Base-by-base conservation (phyloP, 1,140 invertebrate genomes). In the Paralvinella palmiformis region DNA sequence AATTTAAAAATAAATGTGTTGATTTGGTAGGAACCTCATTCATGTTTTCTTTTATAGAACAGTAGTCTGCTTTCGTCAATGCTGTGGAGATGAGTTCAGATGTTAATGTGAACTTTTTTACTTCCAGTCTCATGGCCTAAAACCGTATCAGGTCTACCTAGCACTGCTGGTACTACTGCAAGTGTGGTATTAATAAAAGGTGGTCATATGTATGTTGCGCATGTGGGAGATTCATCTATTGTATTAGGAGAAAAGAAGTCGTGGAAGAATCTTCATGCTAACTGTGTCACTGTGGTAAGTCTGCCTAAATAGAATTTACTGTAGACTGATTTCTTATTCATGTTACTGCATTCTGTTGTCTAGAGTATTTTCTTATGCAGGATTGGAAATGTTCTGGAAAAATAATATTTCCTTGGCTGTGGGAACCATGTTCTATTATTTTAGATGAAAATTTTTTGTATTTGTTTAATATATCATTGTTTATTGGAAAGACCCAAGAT, bases 141-240 rank as follows among this genome's bases (percentile, higher is more conserved):
- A 81, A 97, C 94, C 27, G 85, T 89, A 7, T 91, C 90, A 60
- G 95, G 95, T 37, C 83, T 95, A 59, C 91, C 94, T 3, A 96
- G 93, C 73, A 98, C 96, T 3, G 92, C 95, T 0, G 95, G 95
- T 2, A 97, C 94, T 15, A 98, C 96, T 13, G 94, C 94, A 20
- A 96, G 91, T 72, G 86, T 98, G 63, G 92, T 91, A 1, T 96
- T 98, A 77, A 94, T 98, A 72, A 85, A 92, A 66, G 86, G 90
- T 71, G 90, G 91, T 20, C 98, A 98, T 82, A 89, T 98, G 62
- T 98, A 97, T 75, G 90, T 95, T 59, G 95, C 94, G 20, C 96
- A 98, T 85, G 95, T 97, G 33, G 96, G 96, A 22, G 96, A 98
- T 80, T 97, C 94, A 0, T 92, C 88, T 17, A 94, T 98, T 72